Evolutionary conservation across 2,113 vertebrate genomes (phyloP).

Genomic region (Pan troglodytes): NHGRI_mPanTro3-v2.1_pri NC_072421.2:20510001-20510500

Average conservation of each 20-base stretch:
- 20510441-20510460: neutral
- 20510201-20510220: slow-evolving; percentile 14
- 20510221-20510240: slow-evolving; percentile 34
- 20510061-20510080: neutral
- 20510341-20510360: neutral
- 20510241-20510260: neutral
- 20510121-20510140: slow-evolving; percentile 32
- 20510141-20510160: neutral
- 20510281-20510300: slow-evolving; percentile 6
- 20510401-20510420: neutral
- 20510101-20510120: neutral
- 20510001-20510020: neutral
- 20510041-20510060: slow-evolving; percentile 36
- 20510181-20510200: neutral
- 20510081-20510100: neutral
- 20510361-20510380: neutral
- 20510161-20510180: neutral
- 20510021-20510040: neutral
- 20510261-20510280: slow-evolving; percentile 22
- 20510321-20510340: neutral
- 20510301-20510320: neutral
- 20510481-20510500: neutral
- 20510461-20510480: neutral
- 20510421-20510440: neutral
- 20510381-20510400: slow-evolving; percentile 32